Evolutionary conservation across 2,113 vertebrate species (phyloP).

Genomic region (Ornithorhynchus anatinus): DNA sequence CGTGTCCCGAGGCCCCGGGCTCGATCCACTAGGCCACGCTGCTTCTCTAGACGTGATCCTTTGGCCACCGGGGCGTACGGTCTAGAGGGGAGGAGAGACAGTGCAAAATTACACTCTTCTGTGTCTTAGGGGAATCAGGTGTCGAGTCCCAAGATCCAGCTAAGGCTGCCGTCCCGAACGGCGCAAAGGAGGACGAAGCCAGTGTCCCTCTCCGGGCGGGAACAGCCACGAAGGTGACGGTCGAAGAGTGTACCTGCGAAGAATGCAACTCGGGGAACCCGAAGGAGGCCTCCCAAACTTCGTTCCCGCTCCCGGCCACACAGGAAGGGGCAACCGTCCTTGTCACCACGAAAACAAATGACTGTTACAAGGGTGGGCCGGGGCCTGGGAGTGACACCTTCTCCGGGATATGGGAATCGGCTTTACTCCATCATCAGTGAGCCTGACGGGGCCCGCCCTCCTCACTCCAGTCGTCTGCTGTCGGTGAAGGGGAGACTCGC

Average conservation of each 20-base stretch:
- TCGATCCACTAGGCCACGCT: too few species aligned
- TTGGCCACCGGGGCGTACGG: too few species aligned
- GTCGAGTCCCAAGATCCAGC: conserved; percentile 1
- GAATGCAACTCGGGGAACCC: conserved; percentile 53
- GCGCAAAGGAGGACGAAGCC: not conserved
- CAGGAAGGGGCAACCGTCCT: conserved; percentile 80
- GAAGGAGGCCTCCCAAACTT: conserved; percentile 49
- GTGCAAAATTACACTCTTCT: conserved; percentile 19
- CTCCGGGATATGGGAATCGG: conserved; percentile 9
- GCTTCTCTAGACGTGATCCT: too few species aligned
- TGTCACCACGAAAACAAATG: conserved; percentile 80
- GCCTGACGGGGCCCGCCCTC: not conserved
- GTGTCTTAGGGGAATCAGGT: conserved; percentile 48
- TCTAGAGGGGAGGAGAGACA: too few species aligned
- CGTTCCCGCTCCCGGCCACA: conserved; percentile 78
- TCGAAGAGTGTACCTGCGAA: conserved; percentile 67
- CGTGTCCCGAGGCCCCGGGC: too few species aligned
- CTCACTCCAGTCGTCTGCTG: not conserved
- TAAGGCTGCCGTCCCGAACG: conserved; percentile 4
- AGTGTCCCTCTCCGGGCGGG: conserved; percentile 21
- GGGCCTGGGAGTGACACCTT: conserved; percentile 22
- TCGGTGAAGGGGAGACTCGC: not conserved
- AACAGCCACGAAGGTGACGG: conserved; percentile 56
- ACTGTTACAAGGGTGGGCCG: conserved; percentile 54
- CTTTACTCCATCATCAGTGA: conserved; percentile 12